These are phyloP conservation scores for Mixornis gularis DNA, from an alignment of 2,113 vertebrate genomes.

Conservation along the genomic window DNA sequence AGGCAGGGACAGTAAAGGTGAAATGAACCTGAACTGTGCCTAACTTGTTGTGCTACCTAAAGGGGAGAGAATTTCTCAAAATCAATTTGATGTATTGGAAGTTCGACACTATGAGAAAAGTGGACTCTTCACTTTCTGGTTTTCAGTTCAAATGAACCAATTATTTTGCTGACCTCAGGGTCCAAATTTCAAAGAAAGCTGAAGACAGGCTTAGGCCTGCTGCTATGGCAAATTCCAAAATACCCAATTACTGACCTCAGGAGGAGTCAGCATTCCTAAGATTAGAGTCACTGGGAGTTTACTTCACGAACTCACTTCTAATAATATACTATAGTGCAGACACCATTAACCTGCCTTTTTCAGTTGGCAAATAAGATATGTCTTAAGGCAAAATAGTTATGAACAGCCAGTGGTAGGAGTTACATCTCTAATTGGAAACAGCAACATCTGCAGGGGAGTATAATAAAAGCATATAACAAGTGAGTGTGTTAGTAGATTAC, in stretches of 20 bases:
- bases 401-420: slow-evolving; percentile 69
- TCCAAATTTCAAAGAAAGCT: slow-evolving; percentile 76
- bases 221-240: slow-evolving; percentile 71
- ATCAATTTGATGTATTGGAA: slow-evolving; percentile 38
- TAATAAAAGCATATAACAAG: slow-evolving; percentile 53
- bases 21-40: slow-evolving; percentile 25
- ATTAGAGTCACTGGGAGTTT: slow-evolving; percentile 83
- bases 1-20: background rate
- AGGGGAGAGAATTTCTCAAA: slow-evolving; percentile 45
- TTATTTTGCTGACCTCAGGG: slow-evolving; percentile 76
- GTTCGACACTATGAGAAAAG: slow-evolving; percentile 37
- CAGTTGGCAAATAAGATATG: slow-evolving; percentile 74
- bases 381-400: slow-evolving; percentile 75
- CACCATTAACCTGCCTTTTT: slow-evolving; percentile 78
- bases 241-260: slow-evolving; percentile 84
- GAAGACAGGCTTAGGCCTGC: slow-evolving; percentile 85
- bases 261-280: slow-evolving; percentile 84
- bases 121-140: slow-evolving; percentile 58
- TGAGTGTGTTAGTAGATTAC: slow-evolving; percentile 28
- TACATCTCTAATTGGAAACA: slow-evolving; percentile 78
- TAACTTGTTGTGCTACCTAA: slow-evolving; percentile 42
- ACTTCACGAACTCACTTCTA: slow-evolving; percentile 81
- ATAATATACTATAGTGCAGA: slow-evolving; percentile 73
- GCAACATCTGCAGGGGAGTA: slow-evolving; percentile 63
- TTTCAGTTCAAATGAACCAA: slow-evolving; percentile 73